phyloP scores from a whole-genome alignment of 2,888 invertebrate genomes.

The Clanis bilineata region DNA sequence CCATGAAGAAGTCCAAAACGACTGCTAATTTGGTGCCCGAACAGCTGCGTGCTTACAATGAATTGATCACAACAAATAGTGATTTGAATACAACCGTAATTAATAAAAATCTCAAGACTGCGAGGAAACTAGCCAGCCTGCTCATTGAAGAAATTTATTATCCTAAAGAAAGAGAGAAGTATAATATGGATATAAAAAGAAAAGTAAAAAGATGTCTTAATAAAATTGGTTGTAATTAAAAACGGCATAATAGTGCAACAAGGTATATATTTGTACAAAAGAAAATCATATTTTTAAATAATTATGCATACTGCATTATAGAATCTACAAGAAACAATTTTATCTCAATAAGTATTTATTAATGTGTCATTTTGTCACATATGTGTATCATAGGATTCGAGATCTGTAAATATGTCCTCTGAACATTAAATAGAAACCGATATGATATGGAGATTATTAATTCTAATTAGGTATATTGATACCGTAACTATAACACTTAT shows the following conservation, averaged over 20 bases:
- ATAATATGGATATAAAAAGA: neutral
- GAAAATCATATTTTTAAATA: neutral
- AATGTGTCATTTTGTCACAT: conserved; percentile 2
- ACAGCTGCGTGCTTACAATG: neutral
- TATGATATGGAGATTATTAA: neutral
- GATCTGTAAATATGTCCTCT: conserved; percentile 11
- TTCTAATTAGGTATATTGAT: neutral
- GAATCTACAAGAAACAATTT: neutral
- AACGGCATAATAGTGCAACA: neutral
- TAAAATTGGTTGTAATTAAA: conserved; percentile 1
- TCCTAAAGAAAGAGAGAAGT: neutral
- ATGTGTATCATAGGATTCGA: neutral
- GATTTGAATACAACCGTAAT: neutral
- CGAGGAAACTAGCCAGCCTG: conserved; percentile 51
- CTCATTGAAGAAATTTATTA: conserved; percentile 37
- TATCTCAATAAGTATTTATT: neutral
- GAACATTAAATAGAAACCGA: neutral
- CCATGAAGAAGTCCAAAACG: conserved; percentile 35
- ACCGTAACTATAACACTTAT: neutral
- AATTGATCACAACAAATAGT: neutral
- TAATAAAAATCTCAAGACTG: conserved; percentile 42
- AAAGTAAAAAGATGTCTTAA: conserved; percentile 17
- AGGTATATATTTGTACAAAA: neutral
- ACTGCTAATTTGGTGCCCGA: conserved; percentile 22
- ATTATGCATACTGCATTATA: neutral